Conservation (phyloP, 2,113 vertebrate genomes). For the Scortum barcoo region DNA sequence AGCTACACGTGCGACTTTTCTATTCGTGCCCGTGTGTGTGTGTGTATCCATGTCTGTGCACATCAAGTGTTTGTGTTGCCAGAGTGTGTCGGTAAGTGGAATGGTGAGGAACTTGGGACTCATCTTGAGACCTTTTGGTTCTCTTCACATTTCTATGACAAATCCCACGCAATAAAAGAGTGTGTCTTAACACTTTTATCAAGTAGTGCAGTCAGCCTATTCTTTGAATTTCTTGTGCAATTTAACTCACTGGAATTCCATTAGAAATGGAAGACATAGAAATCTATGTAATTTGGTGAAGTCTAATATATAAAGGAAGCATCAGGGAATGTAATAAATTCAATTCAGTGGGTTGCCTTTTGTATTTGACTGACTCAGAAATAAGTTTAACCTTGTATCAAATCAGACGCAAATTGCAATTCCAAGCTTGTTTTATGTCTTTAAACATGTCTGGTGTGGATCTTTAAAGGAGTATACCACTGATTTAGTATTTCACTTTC, state of each 20-base stretch:
- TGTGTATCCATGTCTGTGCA: constrained; percentile 3
- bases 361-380: not conserved
- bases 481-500: not conserved
- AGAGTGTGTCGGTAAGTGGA: constrained; percentile 1
- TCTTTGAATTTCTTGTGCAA: not conserved
- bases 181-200: not conserved
- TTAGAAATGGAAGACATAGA: not conserved
- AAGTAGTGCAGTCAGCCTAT: not conserved
- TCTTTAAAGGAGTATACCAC: not conserved
- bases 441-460: not conserved
- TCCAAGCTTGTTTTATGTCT: not conserved
- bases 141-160: not conserved
- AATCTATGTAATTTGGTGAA: not conserved
- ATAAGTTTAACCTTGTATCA: not conserved
- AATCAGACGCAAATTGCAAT: not conserved
- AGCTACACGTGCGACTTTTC: constrained; percentile 52
- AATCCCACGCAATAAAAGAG: not conserved
- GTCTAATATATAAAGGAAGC: not conserved
- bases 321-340: not conserved
- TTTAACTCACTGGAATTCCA: not conserved
- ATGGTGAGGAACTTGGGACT: constrained; percentile 29
- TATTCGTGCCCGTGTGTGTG: constrained; percentile 45
- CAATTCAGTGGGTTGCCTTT: not conserved
- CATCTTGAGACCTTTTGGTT: constrained; percentile 2
- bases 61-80: constrained; percentile 24